These are phyloP conservation scores for Bos taurus DNA, from an alignment of 2,113 vertebrate genomes.

Conservation along the genomic window ARS-UCD2.0 NC_037331.1:54466501-54467000, in stretches of 20 bases:
- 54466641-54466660: background rate
- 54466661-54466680: background rate
- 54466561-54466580: background rate
- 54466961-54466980: background rate
- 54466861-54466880: slow-evolving; percentile 47
- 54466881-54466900: slow-evolving; percentile 19
- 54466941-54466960: background rate
- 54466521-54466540: background rate
- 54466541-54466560: background rate
- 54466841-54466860: slow-evolving; percentile 76
- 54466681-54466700: background rate
- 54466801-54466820: background rate
- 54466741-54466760: slow-evolving; percentile 6
- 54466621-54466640: background rate
- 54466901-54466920: background rate
- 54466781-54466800: background rate
- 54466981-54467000: background rate
- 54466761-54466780: background rate
- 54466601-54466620: slow-evolving; percentile 24
- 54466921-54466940: background rate
- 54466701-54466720: background rate
- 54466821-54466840: slow-evolving; percentile 71
- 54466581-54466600: background rate
- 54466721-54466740: background rate
- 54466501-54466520: background rate